Conservation (phyloP, 2,888 invertebrate species). For the Ophion ventricosus region DNA sequence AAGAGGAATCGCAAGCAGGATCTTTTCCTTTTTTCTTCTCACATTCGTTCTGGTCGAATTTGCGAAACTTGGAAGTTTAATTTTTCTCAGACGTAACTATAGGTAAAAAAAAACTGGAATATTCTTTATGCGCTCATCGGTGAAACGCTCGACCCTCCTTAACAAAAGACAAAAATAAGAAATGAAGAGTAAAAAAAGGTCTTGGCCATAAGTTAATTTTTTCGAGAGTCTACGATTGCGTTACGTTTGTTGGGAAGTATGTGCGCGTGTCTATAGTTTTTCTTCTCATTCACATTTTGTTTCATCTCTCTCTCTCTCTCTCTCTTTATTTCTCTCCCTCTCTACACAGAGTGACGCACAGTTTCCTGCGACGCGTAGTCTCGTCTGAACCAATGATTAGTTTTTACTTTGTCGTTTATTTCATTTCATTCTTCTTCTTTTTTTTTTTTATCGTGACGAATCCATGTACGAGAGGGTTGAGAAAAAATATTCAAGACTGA, state of each 20-base stretch:
- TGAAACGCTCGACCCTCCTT: neutral
- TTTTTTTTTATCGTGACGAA: constrained; percentile 25
- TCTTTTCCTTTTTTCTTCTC: too few species aligned
- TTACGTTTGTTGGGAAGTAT: constrained; percentile 15
- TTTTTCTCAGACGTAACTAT: too few species aligned
- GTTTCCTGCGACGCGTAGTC: neutral
- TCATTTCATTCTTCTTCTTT: neutral
- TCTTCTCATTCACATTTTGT: neutral
- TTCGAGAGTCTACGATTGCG: constrained; percentile 58
- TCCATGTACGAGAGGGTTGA: constrained; percentile 24
- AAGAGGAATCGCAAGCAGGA: too few species aligned
- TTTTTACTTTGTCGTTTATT: constrained; percentile 18
- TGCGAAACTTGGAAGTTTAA: too few species aligned
- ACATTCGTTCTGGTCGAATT: too few species aligned
- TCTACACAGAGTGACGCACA: neutral
- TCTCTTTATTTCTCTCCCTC: neutral
- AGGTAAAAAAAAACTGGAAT: neutral
- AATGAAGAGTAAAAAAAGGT: neutral
- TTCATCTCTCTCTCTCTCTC: neutral
- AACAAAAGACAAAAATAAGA: neutral
- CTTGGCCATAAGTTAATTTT: constrained; percentile 52
- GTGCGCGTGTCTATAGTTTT: constrained; percentile 8
- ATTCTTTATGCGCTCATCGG: neutral
- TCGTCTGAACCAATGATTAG: constrained; percentile 7
- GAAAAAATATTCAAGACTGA: constrained; percentile 73